Evolutionary conservation across 2,113 vertebrate genomes (phyloP).

Genomic region (Chunga burmeisteri): DNA sequence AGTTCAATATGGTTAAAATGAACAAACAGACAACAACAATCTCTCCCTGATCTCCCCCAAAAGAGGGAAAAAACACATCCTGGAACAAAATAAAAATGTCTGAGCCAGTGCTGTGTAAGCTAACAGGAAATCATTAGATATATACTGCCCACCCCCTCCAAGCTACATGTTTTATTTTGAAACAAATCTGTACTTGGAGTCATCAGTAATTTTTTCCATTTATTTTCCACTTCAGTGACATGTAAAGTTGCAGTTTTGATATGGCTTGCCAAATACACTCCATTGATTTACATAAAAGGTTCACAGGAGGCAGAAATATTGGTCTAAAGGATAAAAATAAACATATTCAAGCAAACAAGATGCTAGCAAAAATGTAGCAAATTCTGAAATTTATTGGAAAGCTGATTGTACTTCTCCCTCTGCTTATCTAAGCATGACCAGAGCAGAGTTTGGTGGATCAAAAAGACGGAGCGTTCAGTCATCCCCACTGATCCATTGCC

Average conservation of each 20-base stretch:
- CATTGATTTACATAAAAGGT: conserved; percentile 40
- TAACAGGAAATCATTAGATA: conserved; percentile 3
- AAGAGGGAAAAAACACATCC: background rate
- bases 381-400: background rate
- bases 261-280: conserved; percentile 43
- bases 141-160: background rate
- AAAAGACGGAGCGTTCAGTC: background rate
- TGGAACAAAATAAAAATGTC: background rate
- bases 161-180: background rate
- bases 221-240: conserved; percentile 48
- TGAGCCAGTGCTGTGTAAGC: background rate
- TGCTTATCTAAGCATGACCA: background rate
- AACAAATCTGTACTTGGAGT: conserved; percentile 24
- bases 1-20: background rate
- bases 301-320: conserved; percentile 51
- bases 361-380: background rate
- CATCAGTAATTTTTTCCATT: conserved; percentile 52
- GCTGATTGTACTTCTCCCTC: background rate
- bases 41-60: background rate
- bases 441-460: background rate
- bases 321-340: conserved; percentile 58
- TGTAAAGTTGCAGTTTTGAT: conserved; percentile 50
- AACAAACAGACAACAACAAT: background rate
- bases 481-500: background rate
- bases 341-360: conserved; percentile 32